Evolutionary conservation across 2,797 vertebrate genomes (phyloP), one percentile per base, ranked within the genome.

Genomic region (Geotrypetes seraphini): DNA sequence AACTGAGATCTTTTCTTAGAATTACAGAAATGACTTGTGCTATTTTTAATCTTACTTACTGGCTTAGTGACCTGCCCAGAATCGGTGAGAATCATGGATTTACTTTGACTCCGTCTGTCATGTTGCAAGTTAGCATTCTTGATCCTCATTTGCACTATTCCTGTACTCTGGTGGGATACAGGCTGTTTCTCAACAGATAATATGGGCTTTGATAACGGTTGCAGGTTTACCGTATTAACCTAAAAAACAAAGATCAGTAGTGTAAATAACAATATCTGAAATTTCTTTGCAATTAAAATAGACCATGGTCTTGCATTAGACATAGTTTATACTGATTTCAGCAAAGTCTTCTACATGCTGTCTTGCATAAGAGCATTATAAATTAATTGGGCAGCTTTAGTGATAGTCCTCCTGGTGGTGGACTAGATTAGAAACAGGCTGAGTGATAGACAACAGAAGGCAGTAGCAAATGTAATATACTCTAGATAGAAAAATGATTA

Each of bases 41-140:
- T n/a, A 22, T 7, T 22, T 8, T 8, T 3, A 16, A 7, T 31
- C 59, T 43, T 59, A 83, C 89, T 79, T 64, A 92, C 91, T 2
- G 85, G 75, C 63, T 87, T 90, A 16, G 46, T 22, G 12, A 78
- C 59, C 31, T 83, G 73, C 37, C 81, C 67, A 0, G 64, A 71
- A 5, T 95, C 90, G 1, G 85, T 78, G 12, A 96, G 72, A 42
- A 96, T 84, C 91, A 95, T 86, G 14, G 92, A 95, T 75, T 88
- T 94, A 57, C 87, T 89, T 72, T 96, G 92, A 51, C 88, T 92
- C 34, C 88, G 80, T 18, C 92, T 83, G 7, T 94, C 90, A 1
- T 77, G 82, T 29, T 79, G 63, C 36, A 64, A 79, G 12, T 69
- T 71, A 47, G 60, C 54, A 60, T 46, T 85, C 70, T 88, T 96